phyloP scores from a whole-genome alignment of 2,113 vertebrate genomes.

The Anser brachyrhynchus region DNA sequence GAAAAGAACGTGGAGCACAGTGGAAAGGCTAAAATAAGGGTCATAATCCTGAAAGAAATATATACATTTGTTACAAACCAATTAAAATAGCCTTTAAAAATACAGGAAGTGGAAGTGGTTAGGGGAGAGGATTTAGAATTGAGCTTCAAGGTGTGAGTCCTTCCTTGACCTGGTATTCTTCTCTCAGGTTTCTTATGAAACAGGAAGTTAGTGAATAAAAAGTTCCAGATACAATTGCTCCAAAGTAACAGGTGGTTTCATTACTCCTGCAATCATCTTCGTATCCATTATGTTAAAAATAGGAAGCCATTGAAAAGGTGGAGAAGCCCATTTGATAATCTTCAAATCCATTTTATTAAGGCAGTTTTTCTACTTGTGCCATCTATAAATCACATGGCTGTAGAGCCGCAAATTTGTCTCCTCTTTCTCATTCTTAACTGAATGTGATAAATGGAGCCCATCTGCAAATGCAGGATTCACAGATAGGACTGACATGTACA shows the following conservation, averaged over 20 bases:
- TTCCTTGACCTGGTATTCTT: too few species aligned
- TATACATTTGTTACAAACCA: not conserved
- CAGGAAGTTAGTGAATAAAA: too few species aligned
- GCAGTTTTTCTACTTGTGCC: not conserved
- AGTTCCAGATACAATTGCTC: too few species aligned
- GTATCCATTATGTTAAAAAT: not conserved
- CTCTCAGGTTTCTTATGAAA: too few species aligned
- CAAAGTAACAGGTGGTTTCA: not conserved
- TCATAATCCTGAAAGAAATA: not conserved
- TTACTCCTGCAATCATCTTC: not conserved
- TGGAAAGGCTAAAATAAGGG: not conserved
- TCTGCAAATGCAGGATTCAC: not conserved
- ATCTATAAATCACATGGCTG: not conserved
- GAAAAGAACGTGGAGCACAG: not conserved
- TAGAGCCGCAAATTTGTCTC: not conserved
- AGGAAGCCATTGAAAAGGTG: not conserved
- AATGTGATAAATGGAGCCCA: not conserved
- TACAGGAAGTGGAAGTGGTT: not conserved
- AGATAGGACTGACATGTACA: not conserved
- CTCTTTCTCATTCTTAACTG: not conserved
- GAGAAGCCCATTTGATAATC: not conserved
- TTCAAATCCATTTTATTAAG: not conserved
- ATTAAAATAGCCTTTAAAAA: not conserved
- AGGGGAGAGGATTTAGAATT: not conserved
- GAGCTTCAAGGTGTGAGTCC: too few species aligned